Conservation (phyloP, 2,888 invertebrate species). For the Schrankia costaestrigalis region DNA sequence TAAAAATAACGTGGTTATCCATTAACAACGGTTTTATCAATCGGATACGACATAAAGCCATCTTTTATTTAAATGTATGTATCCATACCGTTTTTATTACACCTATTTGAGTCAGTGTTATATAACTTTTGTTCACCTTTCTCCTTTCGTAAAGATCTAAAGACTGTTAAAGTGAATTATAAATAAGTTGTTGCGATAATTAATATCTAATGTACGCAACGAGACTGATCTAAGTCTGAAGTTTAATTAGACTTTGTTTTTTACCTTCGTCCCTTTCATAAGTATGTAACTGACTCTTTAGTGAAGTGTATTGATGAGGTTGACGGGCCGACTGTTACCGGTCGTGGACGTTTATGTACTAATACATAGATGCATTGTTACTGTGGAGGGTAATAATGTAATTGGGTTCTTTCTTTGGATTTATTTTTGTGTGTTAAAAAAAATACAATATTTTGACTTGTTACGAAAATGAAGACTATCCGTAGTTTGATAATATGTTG, state of each 20-base stretch:
- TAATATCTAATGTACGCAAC: conserved; percentile 35
- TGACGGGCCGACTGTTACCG: conserved; percentile 4
- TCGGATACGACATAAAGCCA: neutral
- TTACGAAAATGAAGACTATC: too few species aligned
- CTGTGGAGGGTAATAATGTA: too few species aligned
- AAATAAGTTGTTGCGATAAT: conserved; percentile 33
- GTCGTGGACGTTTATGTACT: conserved; percentile 6
- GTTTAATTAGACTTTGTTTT: conserved; percentile 32
- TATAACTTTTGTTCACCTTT: conserved; percentile 26
- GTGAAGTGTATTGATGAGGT: conserved; percentile 7
- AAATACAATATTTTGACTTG: too few species aligned
- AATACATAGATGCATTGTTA: too few species aligned
- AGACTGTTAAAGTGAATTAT: conserved; percentile 31
- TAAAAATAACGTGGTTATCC: neutral
- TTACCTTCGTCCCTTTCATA: conserved; percentile 22
- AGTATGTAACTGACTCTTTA: conserved; percentile 20
- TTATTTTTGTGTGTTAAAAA: too few species aligned
- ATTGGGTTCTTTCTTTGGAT: too few species aligned
- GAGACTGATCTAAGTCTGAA: conserved; percentile 69
- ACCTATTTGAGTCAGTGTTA: conserved; percentile 24
- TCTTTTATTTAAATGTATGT: neutral
- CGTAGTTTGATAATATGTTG: too few species aligned
- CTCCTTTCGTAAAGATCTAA: conserved; percentile 31
- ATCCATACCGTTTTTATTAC: conserved; percentile 7
- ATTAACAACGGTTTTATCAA: neutral